Conservation (phyloP, 2,113 vertebrate species). For the Benthochromis sp. region DNA sequence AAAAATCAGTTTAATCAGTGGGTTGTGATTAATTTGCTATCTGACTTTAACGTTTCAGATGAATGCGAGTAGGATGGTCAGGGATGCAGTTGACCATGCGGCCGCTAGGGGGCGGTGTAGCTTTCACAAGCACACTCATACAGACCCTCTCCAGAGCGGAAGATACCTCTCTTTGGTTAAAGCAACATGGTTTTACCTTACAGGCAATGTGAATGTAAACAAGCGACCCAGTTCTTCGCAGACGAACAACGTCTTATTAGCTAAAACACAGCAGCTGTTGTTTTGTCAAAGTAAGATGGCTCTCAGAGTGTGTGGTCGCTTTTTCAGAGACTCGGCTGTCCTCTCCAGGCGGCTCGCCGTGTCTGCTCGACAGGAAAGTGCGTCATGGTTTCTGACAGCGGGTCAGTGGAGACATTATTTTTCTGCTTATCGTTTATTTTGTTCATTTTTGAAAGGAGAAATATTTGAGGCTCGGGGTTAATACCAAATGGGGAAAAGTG, state of each 20-base stretch:
- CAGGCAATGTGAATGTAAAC: conserved; percentile 40
- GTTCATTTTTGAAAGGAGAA: not conserved
- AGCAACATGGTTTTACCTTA: conserved; percentile 60
- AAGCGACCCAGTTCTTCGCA: not conserved
- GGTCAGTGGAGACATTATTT: conserved; percentile 40
- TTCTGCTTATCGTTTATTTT: not conserved
- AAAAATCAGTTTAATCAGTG: not conserved
- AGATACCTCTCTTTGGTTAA: conserved; percentile 12
- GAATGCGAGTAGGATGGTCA: not conserved
- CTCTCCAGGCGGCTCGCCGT: not conserved
- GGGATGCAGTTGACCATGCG: not conserved
- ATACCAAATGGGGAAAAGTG: not conserved
- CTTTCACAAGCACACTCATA: fast-evolving
- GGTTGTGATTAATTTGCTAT: not conserved
- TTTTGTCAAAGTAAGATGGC: conserved; percentile 32
- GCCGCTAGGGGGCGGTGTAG: conserved; percentile 45
- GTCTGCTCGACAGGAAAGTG: not conserved
- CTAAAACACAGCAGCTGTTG: not conserved
- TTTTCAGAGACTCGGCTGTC: conserved; percentile 4
- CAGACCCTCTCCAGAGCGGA: conserved; percentile 12
- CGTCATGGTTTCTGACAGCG: conserved; percentile 32
- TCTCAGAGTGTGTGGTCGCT: conserved; percentile 25
- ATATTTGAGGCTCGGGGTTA: not conserved
- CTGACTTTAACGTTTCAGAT: not conserved
- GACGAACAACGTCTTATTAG: fast-evolving